These are phyloP conservation scores for Nothoprocta pentlandii DNA, from an alignment of 2,113 vertebrate genomes.

Conservation along the genomic window DNA sequence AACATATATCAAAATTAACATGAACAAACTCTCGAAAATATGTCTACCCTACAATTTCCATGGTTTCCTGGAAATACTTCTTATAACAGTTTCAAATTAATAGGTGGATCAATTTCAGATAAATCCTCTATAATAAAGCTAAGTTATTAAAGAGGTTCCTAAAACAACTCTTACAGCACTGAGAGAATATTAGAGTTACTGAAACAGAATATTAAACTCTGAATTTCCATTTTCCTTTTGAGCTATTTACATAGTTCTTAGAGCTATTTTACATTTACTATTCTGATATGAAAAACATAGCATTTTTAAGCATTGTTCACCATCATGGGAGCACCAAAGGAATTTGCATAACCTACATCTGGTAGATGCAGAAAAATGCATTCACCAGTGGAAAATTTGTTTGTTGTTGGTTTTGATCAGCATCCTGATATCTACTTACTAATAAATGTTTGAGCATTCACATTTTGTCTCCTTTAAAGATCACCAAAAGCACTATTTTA, in stretches of 20 bases:
- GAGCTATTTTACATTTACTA: neutral
- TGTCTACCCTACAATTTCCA: fast-evolving
- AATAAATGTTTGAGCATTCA: neutral
- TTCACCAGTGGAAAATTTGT: neutral
- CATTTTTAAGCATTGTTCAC: neutral
- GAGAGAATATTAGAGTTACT: neutral
- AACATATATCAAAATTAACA: neutral
- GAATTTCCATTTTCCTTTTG: neutral
- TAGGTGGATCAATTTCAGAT: neutral
- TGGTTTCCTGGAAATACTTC: neutral
- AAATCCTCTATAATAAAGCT: neutral
- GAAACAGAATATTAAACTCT: neutral
- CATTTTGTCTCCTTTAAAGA: neutral
- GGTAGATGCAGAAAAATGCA: neutral
- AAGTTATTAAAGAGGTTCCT: neutral
- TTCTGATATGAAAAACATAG: neutral
- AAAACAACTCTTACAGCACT: neutral
- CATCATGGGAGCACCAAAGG: neutral
- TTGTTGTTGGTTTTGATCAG: neutral
- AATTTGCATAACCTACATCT: neutral
- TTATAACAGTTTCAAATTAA: neutral
- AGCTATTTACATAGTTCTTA: neutral
- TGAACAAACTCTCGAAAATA: neutral
- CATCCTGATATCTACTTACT: neutral
- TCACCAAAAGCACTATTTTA: neutral